A percentile compares a stretch with the other conserved stretches of the same genome.
Evolutionary conservation across 2,797 vertebrate genomes (phyloP).

Genomic region (Labroides dimidiatus): DNA sequence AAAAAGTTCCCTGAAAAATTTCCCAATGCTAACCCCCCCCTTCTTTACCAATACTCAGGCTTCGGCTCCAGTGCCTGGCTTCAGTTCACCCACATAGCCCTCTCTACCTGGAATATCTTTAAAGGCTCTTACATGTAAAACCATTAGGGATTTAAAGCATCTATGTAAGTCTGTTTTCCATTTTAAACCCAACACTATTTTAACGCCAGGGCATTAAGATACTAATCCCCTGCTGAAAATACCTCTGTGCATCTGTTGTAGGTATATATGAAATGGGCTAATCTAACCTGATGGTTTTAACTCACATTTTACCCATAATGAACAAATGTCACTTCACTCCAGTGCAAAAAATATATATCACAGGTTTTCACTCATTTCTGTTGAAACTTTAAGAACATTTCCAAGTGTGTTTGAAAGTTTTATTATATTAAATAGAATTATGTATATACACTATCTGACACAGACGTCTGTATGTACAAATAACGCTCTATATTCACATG

Average conservation of each 20-base stretch:
- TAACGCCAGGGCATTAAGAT: conserved; percentile 44
- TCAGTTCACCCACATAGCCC: conserved; percentile 6
- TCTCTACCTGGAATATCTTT: conserved; percentile 54
- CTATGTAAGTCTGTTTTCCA: conserved; percentile 33
- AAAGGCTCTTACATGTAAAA: conserved; percentile 80
- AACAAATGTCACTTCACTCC: background rate
- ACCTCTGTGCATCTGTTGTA: conserved; percentile 24
- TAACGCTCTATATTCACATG: conserved; percentile 64
- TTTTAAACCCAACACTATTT: conserved; percentile 48
- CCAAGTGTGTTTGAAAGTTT: conserved; percentile 60
- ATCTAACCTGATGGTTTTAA: conserved; percentile 9
- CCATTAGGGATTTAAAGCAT: conserved; percentile 71
- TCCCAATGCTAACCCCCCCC: background rate
- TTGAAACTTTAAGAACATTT: background rate
- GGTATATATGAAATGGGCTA: conserved; percentile 9
- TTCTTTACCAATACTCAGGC: background rate
- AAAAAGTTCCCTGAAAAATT: background rate
- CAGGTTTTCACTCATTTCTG: background rate
- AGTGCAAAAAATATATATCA: background rate
- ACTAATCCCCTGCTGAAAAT: conserved; percentile 56
- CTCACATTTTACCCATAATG: background rate
- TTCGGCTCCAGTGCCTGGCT: conserved; percentile 4
- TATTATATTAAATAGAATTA: conserved; percentile 87
- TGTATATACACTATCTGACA: conserved; percentile 83
- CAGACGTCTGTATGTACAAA: conserved; percentile 72